Conservation (phyloP, 1,140 invertebrate species). For the Wiebesia pumilae region DNA sequence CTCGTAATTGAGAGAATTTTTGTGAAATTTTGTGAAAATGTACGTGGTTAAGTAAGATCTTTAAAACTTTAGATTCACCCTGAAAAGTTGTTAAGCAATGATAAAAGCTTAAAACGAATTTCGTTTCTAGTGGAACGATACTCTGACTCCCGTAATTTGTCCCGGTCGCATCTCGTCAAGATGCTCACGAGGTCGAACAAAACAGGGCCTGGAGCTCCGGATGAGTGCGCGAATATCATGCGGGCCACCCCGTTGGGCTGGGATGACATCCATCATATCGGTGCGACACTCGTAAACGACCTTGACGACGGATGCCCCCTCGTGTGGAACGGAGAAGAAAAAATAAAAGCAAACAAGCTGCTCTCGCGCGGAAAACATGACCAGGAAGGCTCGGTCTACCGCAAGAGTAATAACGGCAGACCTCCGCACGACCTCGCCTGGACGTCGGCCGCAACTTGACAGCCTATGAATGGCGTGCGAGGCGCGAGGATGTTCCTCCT, state of each 20-base stretch:
- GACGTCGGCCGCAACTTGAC: conserved; percentile 28
- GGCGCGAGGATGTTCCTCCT: background rate
- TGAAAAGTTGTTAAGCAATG: no score
- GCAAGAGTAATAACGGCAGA: conserved; percentile 50
- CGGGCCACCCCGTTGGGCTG: background rate
- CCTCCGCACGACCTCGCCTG: conserved; percentile 46
- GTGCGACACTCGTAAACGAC: background rate
- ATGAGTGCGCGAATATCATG: background rate
- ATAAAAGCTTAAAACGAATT: background rate
- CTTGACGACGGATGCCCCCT: conserved; percentile 11
- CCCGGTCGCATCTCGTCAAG: no score
- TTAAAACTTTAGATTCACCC: no score
- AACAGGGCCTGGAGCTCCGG: background rate
- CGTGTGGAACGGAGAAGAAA: background rate
- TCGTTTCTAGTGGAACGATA: background rate
- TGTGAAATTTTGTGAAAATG: no score
- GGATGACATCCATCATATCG: conserved; percentile 23
- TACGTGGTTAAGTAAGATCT: no score
- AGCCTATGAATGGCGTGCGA: conserved; percentile 1
- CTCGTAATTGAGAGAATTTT: no score
- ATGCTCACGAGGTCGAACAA: no score
- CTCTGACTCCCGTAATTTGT: no score
- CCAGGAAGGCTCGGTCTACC: conserved; percentile 36
- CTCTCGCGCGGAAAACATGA: background rate
- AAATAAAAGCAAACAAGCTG: background rate